Evolutionary conservation across 1,140 invertebrate species (phyloP), one percentile per base, ranked within the genome.

Genomic region (Trachymyrmex septentrionalis): DNA sequence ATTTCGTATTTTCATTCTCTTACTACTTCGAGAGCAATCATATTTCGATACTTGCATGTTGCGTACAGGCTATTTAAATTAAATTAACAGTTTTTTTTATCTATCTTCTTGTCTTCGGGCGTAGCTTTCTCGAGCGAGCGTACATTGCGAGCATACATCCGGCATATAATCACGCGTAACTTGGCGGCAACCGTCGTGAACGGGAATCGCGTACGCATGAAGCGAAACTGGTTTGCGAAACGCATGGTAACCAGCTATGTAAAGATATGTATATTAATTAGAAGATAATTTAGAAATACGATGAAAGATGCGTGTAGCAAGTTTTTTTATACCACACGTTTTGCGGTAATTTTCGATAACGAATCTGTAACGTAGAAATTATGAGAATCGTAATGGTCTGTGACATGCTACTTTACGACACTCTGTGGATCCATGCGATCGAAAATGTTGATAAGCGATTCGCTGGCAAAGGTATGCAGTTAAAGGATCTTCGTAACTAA

Each of bases 191-290:
- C 14, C 19, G 44, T 53, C 44, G 63, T n/a, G 27, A 55, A 69
- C 77, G 63, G 48, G 21, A 57, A 71, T 69, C 21, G 66, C 7
- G 2, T 69, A 9, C 38, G 38, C 38, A 50, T 64, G 48, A n/a
- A 69, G 30, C n/a, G n/a, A 81, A 81, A 81, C 77, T 81, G 64
- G 77, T 81, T 81, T 81, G 63, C 24, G 59, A 78, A 64, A 78
- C 59, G 59, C 19, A 30, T 38, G 27, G 5, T 69, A 30, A 48
- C 27, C 38, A 24, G 14, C 14, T 27, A 69, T 6, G 24, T 19
- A 44, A n/a, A 44, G 27, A 67, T 55, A 53, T 38, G 77, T 81
- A 57, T 81, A 81, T 81, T 57, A 81, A 81, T 81, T 81, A 69
- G 21, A 69, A 30, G n/a, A 81, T 81, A 69, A 81, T 81, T 81